Base-by-base conservation (phyloP, 2,797 vertebrate species). In the Erpetoichthys calabaricus region DNA sequence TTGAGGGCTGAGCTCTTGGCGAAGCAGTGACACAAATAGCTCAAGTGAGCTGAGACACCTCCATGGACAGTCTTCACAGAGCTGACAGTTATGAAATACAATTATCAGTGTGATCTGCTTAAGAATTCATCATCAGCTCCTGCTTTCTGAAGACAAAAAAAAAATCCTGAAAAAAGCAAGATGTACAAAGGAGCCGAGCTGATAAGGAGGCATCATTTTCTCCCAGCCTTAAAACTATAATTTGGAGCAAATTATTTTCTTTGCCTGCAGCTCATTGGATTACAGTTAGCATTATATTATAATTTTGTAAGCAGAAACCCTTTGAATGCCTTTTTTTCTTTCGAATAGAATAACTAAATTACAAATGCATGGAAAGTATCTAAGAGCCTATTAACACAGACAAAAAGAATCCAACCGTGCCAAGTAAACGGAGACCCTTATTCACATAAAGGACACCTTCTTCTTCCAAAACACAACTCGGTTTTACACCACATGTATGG, bases 51-150 rank as follows among this genome's bases (percentile, higher is more conserved):
- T 60, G 66, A 73, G 73, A 73, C 73, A 81, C 89, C 88, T 83
- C 84, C 69, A 80, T 78, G 87, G 89, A 90, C 89, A 87, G 86
- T 80, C 74, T 80, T 89, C 82, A 76, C 73, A 61, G 73, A 73
- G 77, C 77, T 90, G 91, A 91, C 91, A 92, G 89, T 82, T 89
- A 89, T 86, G 89, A 93, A 92, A 91, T 83, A 92, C 89, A 91
- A 94, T 92, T 91, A 94, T 92, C 90, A 86, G 85, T 86, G 84
- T 86, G 91, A 92, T 92, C 88, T 91, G 89, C 86, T 92, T 91
- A 87, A 86, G 88, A 87, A 93, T 91, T 90, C 89, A 88, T 88
- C 89, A 85, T 80, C 74, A 73, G 81, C 80, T 78, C 79, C 79
- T 78, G 80, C 83, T 81, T 88, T 86, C 84, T 78, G 75, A 90